Evolutionary conservation across 2,797 vertebrate species (phyloP).

Genomic region (Amniataba percoides): DNA sequence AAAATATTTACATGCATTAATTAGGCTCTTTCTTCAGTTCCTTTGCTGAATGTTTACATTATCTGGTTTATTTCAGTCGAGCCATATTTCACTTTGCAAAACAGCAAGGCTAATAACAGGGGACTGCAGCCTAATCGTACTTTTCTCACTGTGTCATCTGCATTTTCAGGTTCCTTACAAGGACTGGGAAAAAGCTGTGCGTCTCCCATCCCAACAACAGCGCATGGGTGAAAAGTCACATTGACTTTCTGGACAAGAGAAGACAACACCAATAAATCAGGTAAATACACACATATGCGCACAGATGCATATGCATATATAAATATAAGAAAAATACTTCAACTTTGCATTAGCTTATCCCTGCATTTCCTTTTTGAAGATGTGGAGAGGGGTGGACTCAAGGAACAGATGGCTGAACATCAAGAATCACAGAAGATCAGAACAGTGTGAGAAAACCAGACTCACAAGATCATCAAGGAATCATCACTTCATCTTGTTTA

Average conservation of each 20-base stretch:
- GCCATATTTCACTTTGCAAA: neutral
- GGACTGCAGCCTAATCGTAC: neutral
- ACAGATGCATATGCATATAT: too few relatives aligned
- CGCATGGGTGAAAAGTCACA: slow-evolving; percentile 32
- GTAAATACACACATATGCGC: slow-evolving; percentile 13
- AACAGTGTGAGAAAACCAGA: neutral
- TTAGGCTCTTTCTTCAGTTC: neutral
- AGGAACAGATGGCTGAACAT: slow-evolving; percentile 4
- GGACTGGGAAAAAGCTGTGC: slow-evolving; percentile 18
- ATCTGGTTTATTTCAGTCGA: neutral
- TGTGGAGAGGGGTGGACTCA: neutral
- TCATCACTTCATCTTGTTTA: neutral
- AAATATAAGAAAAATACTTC: neutral
- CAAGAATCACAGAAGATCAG: neutral
- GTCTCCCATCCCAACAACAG: slow-evolving; percentile 17
- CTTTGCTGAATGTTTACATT: neutral
- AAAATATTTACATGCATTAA: neutral
- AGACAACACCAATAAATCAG: slow-evolving; percentile 7
- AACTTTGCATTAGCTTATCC: neutral
- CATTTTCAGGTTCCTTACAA: slow-evolving; percentile 55
- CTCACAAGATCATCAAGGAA: neutral
- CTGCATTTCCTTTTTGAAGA: slow-evolving; percentile 1
- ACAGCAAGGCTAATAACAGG: neutral
- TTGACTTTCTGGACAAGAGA: slow-evolving; percentile 25
- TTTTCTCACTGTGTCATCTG: neutral